These are phyloP conservation scores for Anseranas semipalmata DNA, from an alignment of 2,113 vertebrate species.

Conservation along the genomic window DNA sequence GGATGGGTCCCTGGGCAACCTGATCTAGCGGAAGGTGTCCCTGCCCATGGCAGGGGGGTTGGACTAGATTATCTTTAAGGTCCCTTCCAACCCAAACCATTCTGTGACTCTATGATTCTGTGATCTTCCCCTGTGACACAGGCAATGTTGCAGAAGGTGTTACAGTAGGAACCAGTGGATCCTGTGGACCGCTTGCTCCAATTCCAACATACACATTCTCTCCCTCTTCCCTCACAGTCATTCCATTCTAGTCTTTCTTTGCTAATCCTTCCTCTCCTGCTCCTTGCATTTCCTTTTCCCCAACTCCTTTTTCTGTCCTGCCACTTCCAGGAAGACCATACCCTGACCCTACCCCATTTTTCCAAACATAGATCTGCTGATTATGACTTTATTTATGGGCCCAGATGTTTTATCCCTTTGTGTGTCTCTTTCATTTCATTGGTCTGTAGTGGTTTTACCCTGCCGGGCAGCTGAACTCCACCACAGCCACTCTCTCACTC, in stretches of 20 bases:
- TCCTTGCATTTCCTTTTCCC: neutral
- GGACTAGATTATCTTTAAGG: neutral
- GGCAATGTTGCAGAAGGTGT: neutral
- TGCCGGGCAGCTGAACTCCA: no score
- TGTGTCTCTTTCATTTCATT: neutral
- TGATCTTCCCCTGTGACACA: neutral
- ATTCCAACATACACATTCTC: neutral
- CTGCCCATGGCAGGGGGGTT: neutral
- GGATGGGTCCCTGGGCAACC: neutral
- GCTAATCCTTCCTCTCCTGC: neutral
- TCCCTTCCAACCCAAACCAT: neutral
- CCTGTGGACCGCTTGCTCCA: neutral
- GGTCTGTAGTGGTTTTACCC: no score
- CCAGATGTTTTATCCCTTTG: neutral
- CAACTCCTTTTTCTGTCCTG: neutral
- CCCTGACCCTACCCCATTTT: neutral
- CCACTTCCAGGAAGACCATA: neutral
- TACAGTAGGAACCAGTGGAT: neutral
- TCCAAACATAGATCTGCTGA: neutral
- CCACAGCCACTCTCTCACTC: no score
- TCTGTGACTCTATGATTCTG: neutral
- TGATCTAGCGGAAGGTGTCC: neutral
- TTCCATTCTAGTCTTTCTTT: neutral
- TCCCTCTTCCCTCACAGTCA: neutral
- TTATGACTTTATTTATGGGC: neutral